Evolutionary conservation across 2,888 invertebrate species (phyloP).

Genomic region (Blera fallax): DNA sequence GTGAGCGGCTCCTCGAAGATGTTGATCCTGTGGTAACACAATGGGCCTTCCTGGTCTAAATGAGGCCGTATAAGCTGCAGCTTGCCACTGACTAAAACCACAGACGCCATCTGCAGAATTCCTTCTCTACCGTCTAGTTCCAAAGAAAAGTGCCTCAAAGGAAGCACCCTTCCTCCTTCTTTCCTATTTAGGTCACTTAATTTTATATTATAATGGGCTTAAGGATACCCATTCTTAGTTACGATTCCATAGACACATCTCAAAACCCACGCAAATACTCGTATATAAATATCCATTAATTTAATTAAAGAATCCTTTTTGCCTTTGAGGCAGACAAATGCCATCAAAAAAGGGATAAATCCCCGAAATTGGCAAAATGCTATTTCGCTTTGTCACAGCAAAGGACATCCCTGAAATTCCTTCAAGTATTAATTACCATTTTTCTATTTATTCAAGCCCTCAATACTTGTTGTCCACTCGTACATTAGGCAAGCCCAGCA

Average conservation of each 20-base stretch:
- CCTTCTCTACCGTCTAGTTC: no score
- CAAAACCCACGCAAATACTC: neutral
- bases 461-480: neutral
- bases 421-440: neutral
- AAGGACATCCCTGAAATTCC: neutral
- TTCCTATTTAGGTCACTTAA: neutral
- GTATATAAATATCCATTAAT: neutral
- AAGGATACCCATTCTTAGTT: no score
- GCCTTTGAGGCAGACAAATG: neutral
- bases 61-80: no score
- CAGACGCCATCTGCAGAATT: no score
- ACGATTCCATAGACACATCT: neutral
- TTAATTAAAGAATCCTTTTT: neutral
- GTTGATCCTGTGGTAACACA: no score
- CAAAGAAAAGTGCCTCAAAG: no score
- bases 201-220: neutral
- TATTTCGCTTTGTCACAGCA: neutral
- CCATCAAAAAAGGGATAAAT: neutral
- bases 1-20: no score
- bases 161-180: no score
- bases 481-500: neutral
- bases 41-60: no score
- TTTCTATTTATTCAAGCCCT: neutral
- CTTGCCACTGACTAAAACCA: no score
- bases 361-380: neutral